These are phyloP conservation scores for Ips nitidus DNA, from an alignment of 1,140 invertebrate genomes.

Conservation along the genomic window DNA sequence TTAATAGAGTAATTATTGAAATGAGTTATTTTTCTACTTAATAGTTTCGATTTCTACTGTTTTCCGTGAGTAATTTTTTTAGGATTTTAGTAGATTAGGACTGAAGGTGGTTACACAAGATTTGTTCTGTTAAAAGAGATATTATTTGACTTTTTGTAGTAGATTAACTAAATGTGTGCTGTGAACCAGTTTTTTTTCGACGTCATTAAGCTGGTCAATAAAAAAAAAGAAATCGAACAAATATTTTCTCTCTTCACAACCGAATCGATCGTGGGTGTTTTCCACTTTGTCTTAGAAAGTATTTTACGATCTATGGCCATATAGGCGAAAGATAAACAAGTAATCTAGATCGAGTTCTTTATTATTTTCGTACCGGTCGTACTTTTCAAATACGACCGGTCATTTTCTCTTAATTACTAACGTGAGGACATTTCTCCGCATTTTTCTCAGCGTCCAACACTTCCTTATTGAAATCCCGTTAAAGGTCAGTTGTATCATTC, in stretches of 20 bases:
- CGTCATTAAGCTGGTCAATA: too few species aligned
- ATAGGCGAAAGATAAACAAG: conserved; percentile 30
- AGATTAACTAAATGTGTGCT: too few species aligned
- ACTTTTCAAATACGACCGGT: conserved; percentile 22
- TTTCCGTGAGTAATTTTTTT: too few species aligned
- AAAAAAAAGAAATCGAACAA: conserved; percentile 22
- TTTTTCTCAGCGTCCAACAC: conserved; percentile 1
- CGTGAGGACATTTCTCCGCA: not conserved
- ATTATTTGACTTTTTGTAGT: too few species aligned
- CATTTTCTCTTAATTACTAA: conserved; percentile 36
- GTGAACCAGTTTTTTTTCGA: too few species aligned
- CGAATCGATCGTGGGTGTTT: conserved; percentile 42
- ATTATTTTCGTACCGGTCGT: conserved; percentile 26
- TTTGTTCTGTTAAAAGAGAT: too few species aligned
- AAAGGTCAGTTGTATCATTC: too few species aligned
- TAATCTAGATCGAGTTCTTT: conserved; percentile 36
- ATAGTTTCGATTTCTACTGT: too few species aligned
- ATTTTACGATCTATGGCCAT: conserved; percentile 35
- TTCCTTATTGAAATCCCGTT: conserved; percentile 3
- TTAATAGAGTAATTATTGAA: too few species aligned
- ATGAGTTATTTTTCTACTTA: too few species aligned
- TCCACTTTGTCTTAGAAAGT: conserved; percentile 45
- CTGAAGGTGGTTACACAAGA: too few species aligned
- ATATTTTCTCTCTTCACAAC: conserved; percentile 20
- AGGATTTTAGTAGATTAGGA: too few species aligned